A percentile compares a stretch with the other conserved stretches of the same genome.
These are phyloP conservation scores for Dendrophyllia cribrosa DNA, from an alignment of 64 coral and sea anemone species.

Conservation along the genomic window DNA sequence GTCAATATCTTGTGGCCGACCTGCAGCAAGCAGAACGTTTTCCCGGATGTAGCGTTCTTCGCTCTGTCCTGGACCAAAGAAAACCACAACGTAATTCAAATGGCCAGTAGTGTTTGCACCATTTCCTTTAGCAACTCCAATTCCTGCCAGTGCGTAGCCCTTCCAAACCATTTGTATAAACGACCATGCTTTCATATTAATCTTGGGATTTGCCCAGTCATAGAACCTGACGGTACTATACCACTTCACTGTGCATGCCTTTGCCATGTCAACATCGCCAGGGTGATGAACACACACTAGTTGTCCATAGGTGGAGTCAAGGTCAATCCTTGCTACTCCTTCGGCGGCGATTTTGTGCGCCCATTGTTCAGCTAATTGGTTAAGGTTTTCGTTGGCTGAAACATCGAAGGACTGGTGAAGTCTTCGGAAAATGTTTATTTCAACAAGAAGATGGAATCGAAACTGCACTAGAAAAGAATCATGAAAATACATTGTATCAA, in stretches of 20 bases:
- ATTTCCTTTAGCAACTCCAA: slow-evolving; percentile 30
- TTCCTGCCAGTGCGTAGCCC: neutral
- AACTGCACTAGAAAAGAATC: neutral
- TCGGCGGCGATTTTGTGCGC: neutral
- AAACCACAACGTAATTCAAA: neutral
- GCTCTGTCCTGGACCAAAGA: slow-evolving; percentile 28
- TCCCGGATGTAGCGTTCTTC: neutral
- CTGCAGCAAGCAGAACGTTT: slow-evolving; percentile 33
- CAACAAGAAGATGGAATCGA: neutral
- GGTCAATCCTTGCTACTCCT: neutral
- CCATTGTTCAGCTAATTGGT: neutral
- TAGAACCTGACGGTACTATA: slow-evolving; percentile 12
- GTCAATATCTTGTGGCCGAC: neutral
- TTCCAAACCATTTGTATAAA: slow-evolving; percentile 57
- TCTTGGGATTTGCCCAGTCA: slow-evolving; percentile 42
- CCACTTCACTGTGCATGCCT: slow-evolving; percentile 44
- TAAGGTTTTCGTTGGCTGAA: neutral
- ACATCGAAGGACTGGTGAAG: slow-evolving; percentile 13
- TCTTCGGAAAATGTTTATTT: slow-evolving; percentile 1
- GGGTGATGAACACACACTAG: neutral
- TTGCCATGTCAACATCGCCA: neutral
- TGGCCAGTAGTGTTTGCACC: neutral
- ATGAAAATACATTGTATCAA: neutral
- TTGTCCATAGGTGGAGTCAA: neutral
- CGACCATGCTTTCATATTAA: slow-evolving; percentile 7